A percentile compares a stretch with the other conserved stretches of the same genome.
phyloP scores from a whole-genome alignment of 2,797 vertebrate species.

The Vipera ursinii region DNA sequence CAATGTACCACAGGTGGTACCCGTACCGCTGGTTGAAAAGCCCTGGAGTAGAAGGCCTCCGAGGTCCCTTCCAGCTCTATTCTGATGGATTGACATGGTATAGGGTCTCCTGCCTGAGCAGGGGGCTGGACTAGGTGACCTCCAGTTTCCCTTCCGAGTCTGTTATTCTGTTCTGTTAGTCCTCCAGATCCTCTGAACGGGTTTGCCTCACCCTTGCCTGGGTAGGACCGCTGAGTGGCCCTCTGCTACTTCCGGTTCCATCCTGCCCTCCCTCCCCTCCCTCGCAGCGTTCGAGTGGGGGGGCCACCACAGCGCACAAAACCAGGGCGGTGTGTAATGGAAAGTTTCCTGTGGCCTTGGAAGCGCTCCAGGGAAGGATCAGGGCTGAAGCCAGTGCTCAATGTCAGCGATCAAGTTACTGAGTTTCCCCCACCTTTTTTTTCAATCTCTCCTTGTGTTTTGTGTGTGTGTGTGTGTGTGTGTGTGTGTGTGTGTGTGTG shows the following conservation, averaged over 20 bases:
- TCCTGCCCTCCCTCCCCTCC: too few species aligned
- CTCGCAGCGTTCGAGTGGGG: too few species aligned
- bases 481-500: not conserved
- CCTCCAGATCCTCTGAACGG: too few species aligned
- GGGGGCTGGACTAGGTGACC: too few species aligned
- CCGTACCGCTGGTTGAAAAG: too few species aligned
- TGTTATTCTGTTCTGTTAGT: too few species aligned
- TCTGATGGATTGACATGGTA: too few species aligned
- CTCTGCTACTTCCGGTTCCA: not conserved
- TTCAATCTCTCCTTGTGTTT: not conserved
- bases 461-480: not conserved
- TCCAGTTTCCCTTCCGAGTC: too few species aligned
- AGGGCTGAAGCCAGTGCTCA: slow-evolving; percentile 42
- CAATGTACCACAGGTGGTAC: too few species aligned
- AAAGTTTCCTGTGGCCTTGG: slow-evolving; percentile 1
- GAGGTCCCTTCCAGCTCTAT: too few species aligned
- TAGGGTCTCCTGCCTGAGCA: too few species aligned
- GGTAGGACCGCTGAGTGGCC: accelerated
- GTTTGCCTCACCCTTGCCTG: accelerated
- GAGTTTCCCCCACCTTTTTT: not conserved
- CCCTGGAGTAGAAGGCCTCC: too few species aligned
- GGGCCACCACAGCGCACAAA: not conserved
- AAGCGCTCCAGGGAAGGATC: not conserved
- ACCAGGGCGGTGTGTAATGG: slow-evolving; percentile 4
- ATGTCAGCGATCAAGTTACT: slow-evolving; percentile 61